Evolutionary conservation across 2,888 invertebrate species (phyloP).

Genomic region (Drosophila silvestris): DNA sequence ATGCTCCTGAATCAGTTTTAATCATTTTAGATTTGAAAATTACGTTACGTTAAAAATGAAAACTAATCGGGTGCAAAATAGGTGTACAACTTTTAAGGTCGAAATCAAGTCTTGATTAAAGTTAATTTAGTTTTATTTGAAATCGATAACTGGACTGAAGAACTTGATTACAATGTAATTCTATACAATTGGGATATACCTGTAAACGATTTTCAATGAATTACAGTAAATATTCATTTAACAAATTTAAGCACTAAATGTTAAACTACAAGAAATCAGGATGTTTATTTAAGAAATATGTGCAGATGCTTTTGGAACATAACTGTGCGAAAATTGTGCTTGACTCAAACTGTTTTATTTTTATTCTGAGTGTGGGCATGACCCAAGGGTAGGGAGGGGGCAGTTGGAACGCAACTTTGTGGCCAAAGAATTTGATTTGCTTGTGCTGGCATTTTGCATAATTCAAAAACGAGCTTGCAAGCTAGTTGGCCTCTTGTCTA

Average conservation of each 20-base stretch:
- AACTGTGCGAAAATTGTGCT: background rate
- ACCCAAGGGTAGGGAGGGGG: background rate
- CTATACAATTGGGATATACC: background rate
- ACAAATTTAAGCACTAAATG: background rate
- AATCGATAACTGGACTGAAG: background rate
- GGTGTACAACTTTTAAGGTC: background rate
- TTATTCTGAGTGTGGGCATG: background rate
- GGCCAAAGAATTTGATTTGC: constrained; percentile 68
- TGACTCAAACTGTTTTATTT: background rate
- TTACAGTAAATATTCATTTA: background rate
- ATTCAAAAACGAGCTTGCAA: constrained; percentile 50
- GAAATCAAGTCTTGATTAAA: background rate
- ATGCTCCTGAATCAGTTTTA: background rate
- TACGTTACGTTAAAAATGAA: background rate
- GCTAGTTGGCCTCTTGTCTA: constrained; percentile 59
- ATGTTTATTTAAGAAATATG: background rate
- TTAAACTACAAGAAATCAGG: background rate
- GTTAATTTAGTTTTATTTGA: background rate
- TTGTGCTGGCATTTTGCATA: constrained; percentile 57
- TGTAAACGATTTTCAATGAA: background rate
- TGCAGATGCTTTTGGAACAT: background rate
- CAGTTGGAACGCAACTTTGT: constrained; percentile 15
- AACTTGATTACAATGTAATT: background rate
- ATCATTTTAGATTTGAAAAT: background rate
- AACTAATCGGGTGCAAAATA: background rate